phyloP scores from a whole-genome alignment of 2,113 vertebrate species.

The Neogobius melanostomus region DNA sequence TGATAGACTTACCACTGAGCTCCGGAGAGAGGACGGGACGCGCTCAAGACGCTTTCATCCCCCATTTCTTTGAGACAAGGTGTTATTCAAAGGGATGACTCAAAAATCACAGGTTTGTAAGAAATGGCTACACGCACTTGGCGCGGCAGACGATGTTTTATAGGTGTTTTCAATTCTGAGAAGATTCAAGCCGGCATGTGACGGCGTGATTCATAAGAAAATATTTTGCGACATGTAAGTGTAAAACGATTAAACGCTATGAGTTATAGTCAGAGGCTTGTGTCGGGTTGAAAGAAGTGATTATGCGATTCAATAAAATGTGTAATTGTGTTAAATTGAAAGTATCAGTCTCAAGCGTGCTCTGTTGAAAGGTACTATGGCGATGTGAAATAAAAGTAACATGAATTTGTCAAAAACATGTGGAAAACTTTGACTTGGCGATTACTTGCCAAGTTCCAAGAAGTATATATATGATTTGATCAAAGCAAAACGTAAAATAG shows the following conservation, averaged over 20 bases:
- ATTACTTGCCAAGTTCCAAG: background rate
- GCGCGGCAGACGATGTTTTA: background rate
- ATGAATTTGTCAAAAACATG: background rate
- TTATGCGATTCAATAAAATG: background rate
- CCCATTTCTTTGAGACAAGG: slow-evolving; percentile 5
- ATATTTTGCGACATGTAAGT: background rate
- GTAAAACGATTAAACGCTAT: background rate
- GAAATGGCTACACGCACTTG: slow-evolving; percentile 1
- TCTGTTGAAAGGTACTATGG: background rate
- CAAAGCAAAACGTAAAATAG: too few relatives aligned
- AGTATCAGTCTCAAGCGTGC: background rate
- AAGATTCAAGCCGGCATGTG: background rate
- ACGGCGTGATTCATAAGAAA: background rate
- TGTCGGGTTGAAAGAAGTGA: background rate
- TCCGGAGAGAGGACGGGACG: slow-evolving; percentile 17
- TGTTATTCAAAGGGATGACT: slow-evolving; percentile 12
- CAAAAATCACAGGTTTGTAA: background rate
- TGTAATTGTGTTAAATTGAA: too few relatives aligned
- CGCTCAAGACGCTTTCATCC: slow-evolving; percentile 14
- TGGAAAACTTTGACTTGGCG: background rate
- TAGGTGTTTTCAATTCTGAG: slow-evolving; percentile 5
- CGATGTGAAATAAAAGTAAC: background rate
- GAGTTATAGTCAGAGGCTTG: background rate
- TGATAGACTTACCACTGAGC: slow-evolving; percentile 45
- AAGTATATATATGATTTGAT: too few relatives aligned